phyloP scores from a whole-genome alignment of 2,888 invertebrate genomes.

The Drosophila demipolita region DNA sequence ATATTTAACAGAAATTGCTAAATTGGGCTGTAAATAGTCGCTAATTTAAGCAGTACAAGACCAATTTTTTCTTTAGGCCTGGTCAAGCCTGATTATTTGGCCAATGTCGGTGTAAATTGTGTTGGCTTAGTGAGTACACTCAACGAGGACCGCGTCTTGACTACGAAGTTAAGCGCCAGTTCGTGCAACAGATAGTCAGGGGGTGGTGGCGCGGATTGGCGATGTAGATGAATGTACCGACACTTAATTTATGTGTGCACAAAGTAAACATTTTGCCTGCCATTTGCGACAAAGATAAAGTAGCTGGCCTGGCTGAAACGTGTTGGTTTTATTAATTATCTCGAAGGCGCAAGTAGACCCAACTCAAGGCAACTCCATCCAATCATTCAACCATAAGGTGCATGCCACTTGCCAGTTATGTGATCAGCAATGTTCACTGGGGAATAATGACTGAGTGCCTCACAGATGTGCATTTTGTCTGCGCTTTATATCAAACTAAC shows the following conservation, averaged over 20 bases:
- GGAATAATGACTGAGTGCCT: conserved; percentile 10
- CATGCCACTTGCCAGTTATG: conserved; percentile 46
- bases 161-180: conserved; percentile 66
- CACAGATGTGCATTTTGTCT: conserved; percentile 25
- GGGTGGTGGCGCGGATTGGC: not conserved
- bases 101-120: conserved; percentile 62
- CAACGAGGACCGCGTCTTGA: conserved; percentile 19
- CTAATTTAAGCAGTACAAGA: conserved; percentile 65
- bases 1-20: conserved; percentile 73
- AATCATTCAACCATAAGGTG: conserved; percentile 38
- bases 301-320: conserved; percentile 59
- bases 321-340: conserved; percentile 74
- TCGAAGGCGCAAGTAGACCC: conserved; percentile 23
- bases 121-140: conserved; percentile 34
- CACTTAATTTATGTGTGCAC: conserved; percentile 77
- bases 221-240: conserved; percentile 20
- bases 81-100: conserved; percentile 14
- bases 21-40: conserved; percentile 74
- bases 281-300: conserved; percentile 78
- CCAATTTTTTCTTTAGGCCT: conserved; percentile 44
- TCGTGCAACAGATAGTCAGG: conserved; percentile 20
- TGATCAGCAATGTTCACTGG: conserved; percentile 35
- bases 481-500: not conserved
- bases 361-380: not conserved
- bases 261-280: conserved; percentile 74